Percentiles rank a stretch among this genome's conserved stretches.
Evolutionary conservation across 2,113 vertebrate species (phyloP).

Genomic region (Zapornia atra): DNA sequence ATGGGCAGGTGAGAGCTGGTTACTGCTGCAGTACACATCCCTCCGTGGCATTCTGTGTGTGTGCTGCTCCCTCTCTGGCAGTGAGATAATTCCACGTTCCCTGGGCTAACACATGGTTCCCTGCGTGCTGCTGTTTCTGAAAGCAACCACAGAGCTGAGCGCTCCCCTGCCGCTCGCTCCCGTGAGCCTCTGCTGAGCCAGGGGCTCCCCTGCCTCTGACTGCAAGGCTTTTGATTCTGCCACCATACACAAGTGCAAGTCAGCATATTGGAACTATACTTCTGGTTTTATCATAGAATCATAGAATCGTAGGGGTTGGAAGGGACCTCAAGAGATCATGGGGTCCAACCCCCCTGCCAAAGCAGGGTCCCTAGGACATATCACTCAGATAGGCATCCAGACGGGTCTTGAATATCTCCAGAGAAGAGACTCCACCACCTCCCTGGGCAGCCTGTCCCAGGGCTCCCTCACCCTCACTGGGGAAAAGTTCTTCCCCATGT

Average conservation of each 20-base stretch:
- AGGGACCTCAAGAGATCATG: no score
- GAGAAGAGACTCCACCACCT: no score
- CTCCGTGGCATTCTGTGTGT: background rate
- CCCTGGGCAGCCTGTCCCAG: no score
- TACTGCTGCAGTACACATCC: background rate
- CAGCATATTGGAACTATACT: fast-evolving
- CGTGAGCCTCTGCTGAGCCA: fast-evolving
- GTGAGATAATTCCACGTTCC: background rate
- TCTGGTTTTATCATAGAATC: no score
- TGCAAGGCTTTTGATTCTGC: background rate
- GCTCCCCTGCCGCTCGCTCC: fast-evolving
- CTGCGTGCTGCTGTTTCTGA: background rate
- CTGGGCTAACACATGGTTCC: background rate
- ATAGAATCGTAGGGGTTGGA: no score
- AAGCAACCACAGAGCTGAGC: background rate
- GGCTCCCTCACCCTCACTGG: no score
- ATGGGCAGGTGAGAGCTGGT: background rate
- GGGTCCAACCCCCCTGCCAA: no score
- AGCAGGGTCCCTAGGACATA: no score
- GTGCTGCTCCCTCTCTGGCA: background rate
- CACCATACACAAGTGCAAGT: background rate
- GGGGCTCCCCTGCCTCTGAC: background rate
- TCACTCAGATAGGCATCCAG: no score
- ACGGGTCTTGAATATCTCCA: no score
- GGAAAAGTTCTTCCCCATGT: no score